Evolutionary conservation across 23 tunicate genomes (phyloP), one percentile per base, ranked within the genome.

Genomic region (Trididemnum miniatum): DNA sequence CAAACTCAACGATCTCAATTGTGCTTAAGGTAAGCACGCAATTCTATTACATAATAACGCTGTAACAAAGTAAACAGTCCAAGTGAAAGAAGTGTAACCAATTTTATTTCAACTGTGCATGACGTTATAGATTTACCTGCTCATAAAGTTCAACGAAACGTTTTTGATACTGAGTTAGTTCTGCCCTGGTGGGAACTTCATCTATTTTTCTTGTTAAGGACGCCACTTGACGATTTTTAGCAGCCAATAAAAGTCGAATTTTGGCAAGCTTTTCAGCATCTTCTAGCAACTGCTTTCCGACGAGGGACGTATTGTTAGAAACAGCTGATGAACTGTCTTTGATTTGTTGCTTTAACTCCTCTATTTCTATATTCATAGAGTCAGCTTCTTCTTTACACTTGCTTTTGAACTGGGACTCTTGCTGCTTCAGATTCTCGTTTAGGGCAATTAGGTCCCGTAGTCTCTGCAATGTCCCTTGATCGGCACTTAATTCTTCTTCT

Each of bases 181-280:
- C 98, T 7, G 98, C 98, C 80, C 98, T 80, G n/a, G 98, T 88
- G 1, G 98, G 98, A n/a, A 93, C 89, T 79, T 93, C 93, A 51
- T 93, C 98, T 30, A 93, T 83, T 67, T 93, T 93, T 80, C 92
- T 78, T 12, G 84, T 36, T 26, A 93, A 75, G 29, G 77, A 51
- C 0, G 93, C 93, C 1, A 80, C 93, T 36, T 63, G 44, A 0
- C 98, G 85, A 74, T 84, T 88, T 81, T 93, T 93, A 20, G 92
- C 79, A 0, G 98, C 98, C 0, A 93, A 71, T 1, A 84, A 39
- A 22, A 82, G 35, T 2, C 98, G 80, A 39, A 93, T 88, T 65
- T 93, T 93, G 36, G 78, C 51, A 36, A 93, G 74, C 40, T 80
- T 93, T 59, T 93, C 72, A 3, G 76, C 27, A 72, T 93, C 98